These are phyloP conservation scores for Blastobasis adustella DNA, from an alignment of 2,888 invertebrate genomes.

Conservation along the genomic window DNA sequence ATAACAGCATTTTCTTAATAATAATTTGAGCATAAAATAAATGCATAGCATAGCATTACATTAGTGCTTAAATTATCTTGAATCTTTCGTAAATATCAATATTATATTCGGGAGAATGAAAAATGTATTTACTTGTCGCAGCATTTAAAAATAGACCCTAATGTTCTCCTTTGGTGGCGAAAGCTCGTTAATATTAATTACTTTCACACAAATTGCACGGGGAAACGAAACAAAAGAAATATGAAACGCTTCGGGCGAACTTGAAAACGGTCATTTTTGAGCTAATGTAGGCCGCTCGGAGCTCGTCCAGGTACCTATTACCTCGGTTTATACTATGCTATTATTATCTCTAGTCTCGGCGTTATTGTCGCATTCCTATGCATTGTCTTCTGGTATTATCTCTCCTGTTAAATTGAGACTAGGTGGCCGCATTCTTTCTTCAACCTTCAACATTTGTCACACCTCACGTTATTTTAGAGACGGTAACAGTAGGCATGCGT, in stretches of 20 bases:
- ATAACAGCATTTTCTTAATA: no score
- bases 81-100: no score
- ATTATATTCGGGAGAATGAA: no score
- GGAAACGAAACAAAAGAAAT: background rate
- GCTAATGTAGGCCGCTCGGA: slow-evolving; percentile 1
- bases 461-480: slow-evolving; percentile 3
- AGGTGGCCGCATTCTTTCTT: slow-evolving; percentile 10
- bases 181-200: slow-evolving; percentile 7
- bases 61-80: no score
- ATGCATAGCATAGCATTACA: no score
- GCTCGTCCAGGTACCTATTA: slow-evolving; percentile 8
- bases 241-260: background rate
- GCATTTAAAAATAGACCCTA: background rate
- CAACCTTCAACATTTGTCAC: slow-evolving; percentile 5
- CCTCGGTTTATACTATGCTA: slow-evolving; percentile 33
- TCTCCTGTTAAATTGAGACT: slow-evolving; percentile 11
- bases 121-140: no score
- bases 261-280: background rate
- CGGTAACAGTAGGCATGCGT: slow-evolving; percentile 6
- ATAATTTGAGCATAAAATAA: no score
- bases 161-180: background rate
- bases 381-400: slow-evolving; percentile 6
- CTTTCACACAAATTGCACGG: slow-evolving; percentile 1
- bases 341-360: slow-evolving; percentile 27
- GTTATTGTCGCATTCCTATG: slow-evolving; percentile 18